phyloP scores from a whole-genome alignment of 1,140 invertebrate species.

The Brachionus asplanchnoidis region DNA sequence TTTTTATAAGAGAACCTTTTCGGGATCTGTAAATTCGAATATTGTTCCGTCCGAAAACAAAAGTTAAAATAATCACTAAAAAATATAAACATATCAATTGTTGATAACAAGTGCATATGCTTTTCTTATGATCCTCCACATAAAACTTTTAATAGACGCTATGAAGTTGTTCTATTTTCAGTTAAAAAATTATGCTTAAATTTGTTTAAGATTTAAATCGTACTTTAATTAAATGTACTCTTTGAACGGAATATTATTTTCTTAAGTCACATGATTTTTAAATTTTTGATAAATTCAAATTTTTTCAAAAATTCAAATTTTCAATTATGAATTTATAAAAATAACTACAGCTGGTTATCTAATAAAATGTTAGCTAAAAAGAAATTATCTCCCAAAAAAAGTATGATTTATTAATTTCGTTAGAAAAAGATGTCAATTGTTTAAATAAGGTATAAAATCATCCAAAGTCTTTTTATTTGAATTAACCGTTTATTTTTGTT shows the following conservation, averaged over 20 bases:
- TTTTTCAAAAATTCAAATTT: too few relatives aligned
- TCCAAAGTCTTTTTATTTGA: neutral
- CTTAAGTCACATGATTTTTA: neutral
- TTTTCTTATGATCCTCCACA: neutral
- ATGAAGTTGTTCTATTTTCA: neutral
- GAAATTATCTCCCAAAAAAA: too few relatives aligned
- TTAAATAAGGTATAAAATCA: neutral
- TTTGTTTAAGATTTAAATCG: neutral
- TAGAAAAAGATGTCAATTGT: too few relatives aligned
- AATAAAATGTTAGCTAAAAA: too few relatives aligned
- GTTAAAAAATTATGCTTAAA: neutral
- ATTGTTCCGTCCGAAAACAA: neutral
- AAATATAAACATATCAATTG: neutral
- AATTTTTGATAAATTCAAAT: too few relatives aligned
- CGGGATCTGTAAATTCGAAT: neutral
- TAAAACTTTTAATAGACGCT: neutral
- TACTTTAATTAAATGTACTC: neutral
- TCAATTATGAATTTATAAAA: too few relatives aligned
- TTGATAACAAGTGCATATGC: neutral
- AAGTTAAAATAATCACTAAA: neutral
- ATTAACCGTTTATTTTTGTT: neutral
- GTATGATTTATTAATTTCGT: too few relatives aligned
- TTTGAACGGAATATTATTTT: neutral
- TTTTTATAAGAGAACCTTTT: slow-evolving; percentile 11
- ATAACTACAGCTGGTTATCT: too few relatives aligned